Evolutionary conservation across 2,113 vertebrate species (phyloP).

Genomic region (Pica pica): DNA sequence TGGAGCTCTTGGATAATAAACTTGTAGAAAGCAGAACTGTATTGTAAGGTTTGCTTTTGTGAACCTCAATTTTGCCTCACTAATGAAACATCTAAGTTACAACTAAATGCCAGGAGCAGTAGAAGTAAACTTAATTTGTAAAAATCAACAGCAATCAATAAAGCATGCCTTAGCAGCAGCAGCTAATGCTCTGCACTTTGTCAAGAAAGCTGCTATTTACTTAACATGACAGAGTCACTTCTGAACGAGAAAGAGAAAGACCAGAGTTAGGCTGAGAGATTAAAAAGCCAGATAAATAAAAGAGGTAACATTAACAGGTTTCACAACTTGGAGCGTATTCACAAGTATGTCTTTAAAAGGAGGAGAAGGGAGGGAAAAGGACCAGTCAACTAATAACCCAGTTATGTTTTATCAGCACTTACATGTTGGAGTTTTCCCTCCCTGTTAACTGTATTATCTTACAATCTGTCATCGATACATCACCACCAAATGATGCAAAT

Average conservation of each 20-base stretch:
- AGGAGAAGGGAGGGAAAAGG: not conserved
- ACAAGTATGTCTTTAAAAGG: not conserved
- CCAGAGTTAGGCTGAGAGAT: not conserved
- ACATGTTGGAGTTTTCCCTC: not conserved
- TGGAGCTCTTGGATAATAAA: not conserved
- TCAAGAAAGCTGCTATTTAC: not conserved
- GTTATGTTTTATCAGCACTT: not conserved
- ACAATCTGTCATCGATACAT: accelerated
- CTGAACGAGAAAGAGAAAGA: not conserved
- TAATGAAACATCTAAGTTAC: not conserved
- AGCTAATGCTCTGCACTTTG: not conserved
- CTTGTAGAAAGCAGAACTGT: not conserved
- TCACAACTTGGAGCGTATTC: not conserved
- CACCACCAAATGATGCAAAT: not conserved
- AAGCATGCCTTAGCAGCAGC: not conserved
- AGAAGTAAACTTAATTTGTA: slow-evolving; percentile 17
- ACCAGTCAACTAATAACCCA: not conserved
- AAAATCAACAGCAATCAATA: not conserved
- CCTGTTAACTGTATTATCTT: not conserved
- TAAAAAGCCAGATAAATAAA: not conserved
- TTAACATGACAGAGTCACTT: not conserved
- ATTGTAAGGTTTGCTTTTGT: not conserved
- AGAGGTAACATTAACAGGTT: not conserved
- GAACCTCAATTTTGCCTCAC: not conserved
- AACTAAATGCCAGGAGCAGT: not conserved